Evolutionary conservation across 1,140 invertebrate genomes (phyloP).

Genomic region (Drosophila eugracilis): DNA sequence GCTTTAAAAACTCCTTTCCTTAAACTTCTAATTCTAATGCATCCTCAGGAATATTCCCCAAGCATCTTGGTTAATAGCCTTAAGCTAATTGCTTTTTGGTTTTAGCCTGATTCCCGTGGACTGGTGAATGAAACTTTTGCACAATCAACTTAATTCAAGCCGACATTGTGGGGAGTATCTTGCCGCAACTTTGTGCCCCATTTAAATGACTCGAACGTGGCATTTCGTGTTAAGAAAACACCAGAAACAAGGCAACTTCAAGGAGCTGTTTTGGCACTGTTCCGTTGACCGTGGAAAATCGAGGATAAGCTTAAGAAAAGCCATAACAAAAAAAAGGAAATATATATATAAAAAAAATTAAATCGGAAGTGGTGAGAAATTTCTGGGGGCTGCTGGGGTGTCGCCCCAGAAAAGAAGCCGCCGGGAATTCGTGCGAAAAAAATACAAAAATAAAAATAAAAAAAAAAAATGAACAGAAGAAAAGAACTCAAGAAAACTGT

Average conservation of each 20-base stretch:
- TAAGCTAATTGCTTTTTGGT: conserved; percentile 48
- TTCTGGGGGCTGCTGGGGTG: conserved; percentile 38
- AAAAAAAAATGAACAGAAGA: too few relatives aligned
- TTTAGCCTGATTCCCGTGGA: conserved; percentile 11
- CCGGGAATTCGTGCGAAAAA: conserved; percentile 48
- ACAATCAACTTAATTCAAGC: conserved; percentile 37
- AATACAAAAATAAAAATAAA: too few relatives aligned
- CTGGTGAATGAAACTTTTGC: conserved; percentile 18
- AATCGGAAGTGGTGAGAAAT: conserved; percentile 47
- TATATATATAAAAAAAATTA: too few relatives aligned
- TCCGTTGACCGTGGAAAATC: conserved; percentile 13
- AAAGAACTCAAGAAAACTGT: conserved; percentile 20
- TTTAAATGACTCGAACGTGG: conserved; percentile 41
- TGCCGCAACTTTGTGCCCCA: conserved; percentile 38
- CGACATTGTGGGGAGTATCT: conserved; percentile 17
- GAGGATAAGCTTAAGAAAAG: conserved; percentile 17
- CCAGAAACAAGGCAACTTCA: conserved; percentile 17
- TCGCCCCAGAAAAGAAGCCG: conserved; percentile 27
- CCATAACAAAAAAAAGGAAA: conserved; percentile 40
- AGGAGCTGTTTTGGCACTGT: conserved; percentile 2
- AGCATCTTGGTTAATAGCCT: conserved; percentile 31
- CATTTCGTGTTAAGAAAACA: conserved; percentile 37
- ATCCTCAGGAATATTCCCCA: conserved; percentile 6
- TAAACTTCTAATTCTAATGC: not conserved
- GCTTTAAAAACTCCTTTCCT: too few relatives aligned